phyloP scores from a whole-genome alignment of 1,140 invertebrate genomes.

The Bombus haemorrhoidalis region DNA sequence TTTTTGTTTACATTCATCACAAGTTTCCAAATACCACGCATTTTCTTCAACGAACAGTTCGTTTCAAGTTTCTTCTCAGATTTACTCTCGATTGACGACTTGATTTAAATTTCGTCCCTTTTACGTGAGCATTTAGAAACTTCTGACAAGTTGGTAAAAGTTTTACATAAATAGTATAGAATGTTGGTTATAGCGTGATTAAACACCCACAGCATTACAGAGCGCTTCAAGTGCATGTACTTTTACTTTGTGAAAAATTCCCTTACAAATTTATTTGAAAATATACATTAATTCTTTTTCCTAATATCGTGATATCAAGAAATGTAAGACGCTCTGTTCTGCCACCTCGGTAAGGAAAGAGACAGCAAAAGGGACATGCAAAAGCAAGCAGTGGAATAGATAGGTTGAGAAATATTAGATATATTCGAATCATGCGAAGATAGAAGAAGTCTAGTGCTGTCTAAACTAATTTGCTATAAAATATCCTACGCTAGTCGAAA shows the following conservation, averaged over 20 bases:
- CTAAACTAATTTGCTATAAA: conserved; percentile 51
- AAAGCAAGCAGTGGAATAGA: conserved; percentile 22
- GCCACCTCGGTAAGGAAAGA: conserved; percentile 40
- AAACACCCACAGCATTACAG: conserved; percentile 36
- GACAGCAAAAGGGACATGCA: conserved; percentile 39
- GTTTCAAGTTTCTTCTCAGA: background rate
- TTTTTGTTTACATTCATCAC: background rate
- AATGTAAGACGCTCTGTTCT: conserved; percentile 6
- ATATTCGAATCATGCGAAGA: conserved; percentile 55
- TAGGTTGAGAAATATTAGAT: conserved; percentile 23
- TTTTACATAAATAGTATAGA: conserved; percentile 1
- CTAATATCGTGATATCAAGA: background rate
- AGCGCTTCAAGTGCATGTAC: background rate
- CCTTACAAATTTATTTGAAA: background rate
- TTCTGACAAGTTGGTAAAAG: background rate
- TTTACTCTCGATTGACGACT: background rate
- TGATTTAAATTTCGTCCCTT: background rate
- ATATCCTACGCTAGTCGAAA: conserved; percentile 63
- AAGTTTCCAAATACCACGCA: background rate
- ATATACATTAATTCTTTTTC: background rate
- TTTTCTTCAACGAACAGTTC: background rate
- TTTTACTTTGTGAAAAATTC: background rate
- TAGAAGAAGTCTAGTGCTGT: conserved; percentile 55
- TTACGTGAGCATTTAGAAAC: background rate
- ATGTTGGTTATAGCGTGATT: conserved; percentile 28